Conservation (phyloP, 2,888 invertebrate genomes). For the Pseudolycoriella hygida region DNA sequence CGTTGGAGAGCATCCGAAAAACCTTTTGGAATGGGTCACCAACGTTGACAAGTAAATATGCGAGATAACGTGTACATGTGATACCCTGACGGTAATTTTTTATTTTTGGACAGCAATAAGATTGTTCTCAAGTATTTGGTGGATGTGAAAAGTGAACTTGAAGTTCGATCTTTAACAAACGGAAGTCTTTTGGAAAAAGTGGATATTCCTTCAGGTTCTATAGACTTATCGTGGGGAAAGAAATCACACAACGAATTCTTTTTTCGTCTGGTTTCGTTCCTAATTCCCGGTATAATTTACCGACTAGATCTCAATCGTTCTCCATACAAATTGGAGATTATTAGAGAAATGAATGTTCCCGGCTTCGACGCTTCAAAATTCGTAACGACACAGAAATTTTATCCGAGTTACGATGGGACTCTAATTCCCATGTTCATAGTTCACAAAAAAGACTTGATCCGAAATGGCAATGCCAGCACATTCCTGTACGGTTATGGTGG, state of each 20-base stretch:
- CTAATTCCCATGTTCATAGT: conserved; percentile 92
- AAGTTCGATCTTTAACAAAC: too few species aligned
- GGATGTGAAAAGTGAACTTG: conserved; percentile 55
- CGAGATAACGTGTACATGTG: too few species aligned
- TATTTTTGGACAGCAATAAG: conserved; percentile 36
- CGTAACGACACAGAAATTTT: conserved; percentile 80
- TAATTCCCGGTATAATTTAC: conserved; percentile 9
- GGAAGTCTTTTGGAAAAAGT: too few species aligned
- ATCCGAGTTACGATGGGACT: conserved; percentile 80
- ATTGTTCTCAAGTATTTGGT: conserved; percentile 75
- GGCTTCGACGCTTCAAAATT: conserved; percentile 64
- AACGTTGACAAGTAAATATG: conserved; percentile 45
- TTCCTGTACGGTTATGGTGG: conserved; percentile 94
- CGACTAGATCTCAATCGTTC: conserved; percentile 58
- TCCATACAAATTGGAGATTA: conserved; percentile 45
- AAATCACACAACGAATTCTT: too few species aligned
- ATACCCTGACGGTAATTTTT: too few species aligned
- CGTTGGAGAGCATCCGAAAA: conserved; percentile 62
- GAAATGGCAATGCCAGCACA: conserved; percentile 23
- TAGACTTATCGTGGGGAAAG: too few species aligned
- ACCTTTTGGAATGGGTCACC: conserved; percentile 79
- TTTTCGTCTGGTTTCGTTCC: too few species aligned
- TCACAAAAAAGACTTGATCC: conserved; percentile 37
- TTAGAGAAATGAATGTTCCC: conserved; percentile 60
- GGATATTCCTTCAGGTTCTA: too few species aligned